Base-by-base conservation (phyloP, 2,797 vertebrate genomes). In the Melanotaenia nigrans region DNA sequence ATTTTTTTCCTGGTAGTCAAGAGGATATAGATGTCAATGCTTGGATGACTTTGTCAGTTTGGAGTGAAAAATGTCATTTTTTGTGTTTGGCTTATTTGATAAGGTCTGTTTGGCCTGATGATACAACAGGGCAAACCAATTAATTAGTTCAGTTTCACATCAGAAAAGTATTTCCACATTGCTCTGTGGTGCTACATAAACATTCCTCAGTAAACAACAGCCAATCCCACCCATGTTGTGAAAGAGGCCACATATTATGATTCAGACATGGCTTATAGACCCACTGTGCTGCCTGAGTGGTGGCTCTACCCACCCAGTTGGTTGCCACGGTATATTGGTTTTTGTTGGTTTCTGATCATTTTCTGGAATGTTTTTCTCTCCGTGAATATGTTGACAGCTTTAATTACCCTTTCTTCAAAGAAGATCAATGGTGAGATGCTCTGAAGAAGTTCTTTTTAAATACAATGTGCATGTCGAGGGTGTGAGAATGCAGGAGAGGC, bases 201-300 rank as follows among this genome's bases (percentile, higher is more conserved):
- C 87, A 91, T 91, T 87, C 83, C 86, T 90, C 71, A 62, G 84
- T 87, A 91, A 92, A 90, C 85, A 87, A 88, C 83, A 81, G 83
- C 76, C 83, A 74, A 90, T 92, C 89, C 87, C 90, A 89, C 85
- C 87, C 85, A 84, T 92, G 87, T 89, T 92, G 90, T 88, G 88
- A 91, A 87, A 92, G 82, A 87, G 81, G 79, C 87, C 84, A 77
- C 84, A 87, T 89, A 84, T 82, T 73, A 53, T 68, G 79, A 87
- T 83, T 82, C 83, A 85, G 86, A 84, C 67, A 42, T 75, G 69
- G 82, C 78, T 20, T 71, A 64, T 8, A 68, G 73, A 65, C 56
- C 79, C 68, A 78, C 71, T 76, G 78, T 28, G 16, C 61, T 71
- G 75, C 58, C 67, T 75, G 67, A 56, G 69, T 81, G 73, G 56